Evolutionary conservation across 2,113 vertebrate genomes (phyloP), one percentile per base, ranked within the genome.

Genomic region (Cephalopholis sonnerati): DNA sequence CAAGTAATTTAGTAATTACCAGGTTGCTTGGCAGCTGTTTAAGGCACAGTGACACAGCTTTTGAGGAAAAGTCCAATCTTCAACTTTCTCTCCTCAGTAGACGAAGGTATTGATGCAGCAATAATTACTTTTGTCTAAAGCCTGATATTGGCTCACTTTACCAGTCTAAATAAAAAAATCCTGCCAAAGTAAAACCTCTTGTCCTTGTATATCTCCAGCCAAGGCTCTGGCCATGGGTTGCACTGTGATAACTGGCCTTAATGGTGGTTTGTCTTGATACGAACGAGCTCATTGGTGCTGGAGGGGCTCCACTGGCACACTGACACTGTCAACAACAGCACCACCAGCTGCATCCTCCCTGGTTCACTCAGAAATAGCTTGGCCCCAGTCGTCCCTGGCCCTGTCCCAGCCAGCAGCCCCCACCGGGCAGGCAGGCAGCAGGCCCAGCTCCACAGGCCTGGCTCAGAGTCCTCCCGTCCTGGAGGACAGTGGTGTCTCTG

Each of bases 341-440:
- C 75, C 80, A 91, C 87, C 93, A 94, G 91, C 88, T 94, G 93
- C 75, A 89, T 75, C 83, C 88, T 91, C 84, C 84, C 90, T 74
- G 77, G 64, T 93, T 80, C 89, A 61, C 85, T 92, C 91, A 94
- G 78, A 91, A 88, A 90, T 77, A 84, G 83, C 79, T 64, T 89
- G 89, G 85, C 79, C 76, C 70, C 86, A 88, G 77, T 72, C 73
- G 46, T 57, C 69, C 41, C 76, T 89, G 83, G 85, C 79, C 80
- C 44, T 4, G 55, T 48, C 69, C 82, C 83, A 93, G 67, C 29
- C 81, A 69, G 54, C 54, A 29, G 63, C 24, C 39, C 77, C 74
- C 58, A 84, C n/a, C n/a, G n/a, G n/a, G 32, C 36, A 64, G 74
- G 36, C 78, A 39, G 70, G 54, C 59, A n/a, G 41, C 32, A 65